A percentile compares a stretch with the other conserved stretches of the same genome.
phyloP scores from a whole-genome alignment of 2,888 invertebrate genomes.

The Archips xylosteana region DNA sequence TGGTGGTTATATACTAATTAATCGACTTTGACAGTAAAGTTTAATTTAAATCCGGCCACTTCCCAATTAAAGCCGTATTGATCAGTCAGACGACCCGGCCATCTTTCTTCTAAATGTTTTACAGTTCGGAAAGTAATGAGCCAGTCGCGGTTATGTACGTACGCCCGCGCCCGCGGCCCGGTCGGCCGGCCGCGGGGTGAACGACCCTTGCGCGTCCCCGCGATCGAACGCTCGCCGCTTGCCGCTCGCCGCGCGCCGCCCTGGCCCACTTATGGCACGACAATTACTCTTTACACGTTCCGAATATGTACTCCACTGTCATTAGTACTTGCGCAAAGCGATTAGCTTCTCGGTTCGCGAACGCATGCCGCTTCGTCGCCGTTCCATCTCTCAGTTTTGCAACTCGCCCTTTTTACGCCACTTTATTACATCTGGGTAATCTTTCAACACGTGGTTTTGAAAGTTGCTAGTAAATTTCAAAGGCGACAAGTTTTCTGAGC shows the following conservation, averaged over 20 bases:
- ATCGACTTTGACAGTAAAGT: constrained; percentile 5
- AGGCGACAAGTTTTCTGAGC: not conserved
- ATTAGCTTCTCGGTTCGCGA: constrained; percentile 12
- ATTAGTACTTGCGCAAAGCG: constrained; percentile 31
- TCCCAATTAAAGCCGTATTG: constrained; percentile 45
- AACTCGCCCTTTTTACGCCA: not conserved
- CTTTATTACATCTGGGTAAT: not conserved
- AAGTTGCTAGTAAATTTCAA: not conserved
- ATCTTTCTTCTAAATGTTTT: constrained; percentile 45
- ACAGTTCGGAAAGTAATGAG: constrained; percentile 45
- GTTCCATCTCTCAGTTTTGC: not conserved
- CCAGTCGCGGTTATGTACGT: constrained; percentile 35
- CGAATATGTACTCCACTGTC: constrained; percentile 38
- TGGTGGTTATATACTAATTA: constrained; percentile 16
- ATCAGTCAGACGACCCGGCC: constrained; percentile 48
- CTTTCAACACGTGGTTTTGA: constrained; percentile 12
- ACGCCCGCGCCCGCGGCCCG: constrained; percentile 56
- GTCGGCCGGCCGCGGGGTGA: constrained; percentile 65
- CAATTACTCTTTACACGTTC: constrained; percentile 44
- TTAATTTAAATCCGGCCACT: constrained; percentile 14
- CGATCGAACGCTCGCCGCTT: constrained; percentile 68
- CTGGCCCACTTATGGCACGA: constrained; percentile 49
- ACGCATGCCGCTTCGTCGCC: not conserved
- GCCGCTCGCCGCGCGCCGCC: constrained; percentile 54
- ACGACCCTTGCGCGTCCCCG: constrained; percentile 79